A percentile compares a stretch with the other conserved stretches of the same genome.
phyloP scores from a whole-genome alignment of 2,797 vertebrate species.

The Chloroceryle amazona region DNA sequence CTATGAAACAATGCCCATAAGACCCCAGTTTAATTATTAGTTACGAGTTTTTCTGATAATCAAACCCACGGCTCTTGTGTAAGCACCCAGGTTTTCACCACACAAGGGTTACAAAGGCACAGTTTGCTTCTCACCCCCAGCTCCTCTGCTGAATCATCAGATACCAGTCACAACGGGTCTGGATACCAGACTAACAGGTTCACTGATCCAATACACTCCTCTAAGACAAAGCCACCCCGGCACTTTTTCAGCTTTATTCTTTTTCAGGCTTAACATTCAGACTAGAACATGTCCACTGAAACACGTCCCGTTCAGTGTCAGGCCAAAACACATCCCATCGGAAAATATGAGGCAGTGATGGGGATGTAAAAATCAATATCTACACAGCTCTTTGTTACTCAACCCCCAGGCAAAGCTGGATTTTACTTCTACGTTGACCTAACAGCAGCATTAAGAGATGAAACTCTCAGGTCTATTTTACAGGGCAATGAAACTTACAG shows the following conservation, averaged over 20 bases:
- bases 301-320: background rate
- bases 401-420: background rate
- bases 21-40: conserved; percentile 37
- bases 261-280: background rate
- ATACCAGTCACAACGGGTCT: background rate
- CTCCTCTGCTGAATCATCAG: background rate
- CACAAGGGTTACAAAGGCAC: background rate
- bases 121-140: background rate
- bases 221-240: background rate
- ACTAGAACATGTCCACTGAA: background rate
- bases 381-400: background rate
- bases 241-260: background rate
- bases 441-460: background rate
- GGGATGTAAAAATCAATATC: background rate
- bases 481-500: background rate
- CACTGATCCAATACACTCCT: background rate
- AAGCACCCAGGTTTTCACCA: conserved; percentile 2
- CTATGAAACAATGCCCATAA: background rate
- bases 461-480: background rate
- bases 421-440: background rate
- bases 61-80: background rate
- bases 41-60: conserved; percentile 22
- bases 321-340: background rate
- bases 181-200: conserved; percentile 32
- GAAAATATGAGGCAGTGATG: background rate